Base-by-base conservation (phyloP, 1,140 invertebrate species). In the Nymphalis io region DNA sequence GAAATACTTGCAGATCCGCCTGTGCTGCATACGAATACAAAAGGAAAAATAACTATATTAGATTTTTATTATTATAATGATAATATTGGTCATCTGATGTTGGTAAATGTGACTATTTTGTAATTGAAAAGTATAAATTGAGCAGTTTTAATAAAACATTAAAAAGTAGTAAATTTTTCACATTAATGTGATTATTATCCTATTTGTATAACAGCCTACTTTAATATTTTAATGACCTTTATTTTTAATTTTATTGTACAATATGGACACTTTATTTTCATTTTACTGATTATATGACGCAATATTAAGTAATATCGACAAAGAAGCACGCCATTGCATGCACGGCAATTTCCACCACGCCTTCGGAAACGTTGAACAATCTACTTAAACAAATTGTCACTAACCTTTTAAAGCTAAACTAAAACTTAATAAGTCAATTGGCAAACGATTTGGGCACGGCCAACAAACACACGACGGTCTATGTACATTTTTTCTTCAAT, bases 11-110 rank as follows among this genome's bases (percentile, higher is more conserved):
- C 60, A 38, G 68, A 59, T 82, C 81, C 83, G 69, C 73, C 74
- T 79, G 77, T 70, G 74, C 78, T 82, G 77, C 81, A 81, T 77
- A 64, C 61, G 70, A 76, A 74, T 70, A 70, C 51, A 66, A 74
- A 55, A n/a, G 12, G 21, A 15, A 55, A 55, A 55, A 55, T 15
- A 15, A 16, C 8, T 16, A 48, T n/a, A 21, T 55, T 27, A 75
- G 74, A 63, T 81, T 69, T 67, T 55, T 27, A 55, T 1, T 55
- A 55, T 15, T 62, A 60, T 55, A 18, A 48, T n/a, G 57, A 59
- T 33, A 55, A 8, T 51, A 51, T 13, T 18, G 40, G n/a, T 44
- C 12, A 42, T 44, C 12, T 44, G 3, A 44, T 44, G 27, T 33
- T 33, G 27, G 27, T 33, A 33, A 33, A 33, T 33, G 1, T 33